phyloP scores from a whole-genome alignment of 2,113 vertebrate species.

The Gadus chalcogrammus region DNA sequence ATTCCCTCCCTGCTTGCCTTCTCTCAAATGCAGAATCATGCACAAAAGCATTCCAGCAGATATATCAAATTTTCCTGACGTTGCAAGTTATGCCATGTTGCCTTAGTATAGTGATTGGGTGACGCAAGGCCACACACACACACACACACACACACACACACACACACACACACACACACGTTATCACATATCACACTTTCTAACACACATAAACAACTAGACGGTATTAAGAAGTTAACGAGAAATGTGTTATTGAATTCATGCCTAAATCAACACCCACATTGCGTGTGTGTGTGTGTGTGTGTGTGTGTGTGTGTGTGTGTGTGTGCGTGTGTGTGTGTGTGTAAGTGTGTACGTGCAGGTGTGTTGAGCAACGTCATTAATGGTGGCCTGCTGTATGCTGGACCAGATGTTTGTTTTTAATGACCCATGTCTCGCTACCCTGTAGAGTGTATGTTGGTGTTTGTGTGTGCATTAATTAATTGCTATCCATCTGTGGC shows the following conservation, averaged over 20 bases:
- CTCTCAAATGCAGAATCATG: too few relatives aligned
- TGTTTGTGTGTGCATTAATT: conserved; percentile 8
- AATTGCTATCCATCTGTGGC: conserved; percentile 43
- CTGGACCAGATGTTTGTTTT: conserved; percentile 54
- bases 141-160: background rate
- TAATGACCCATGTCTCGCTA: conserved; percentile 51
- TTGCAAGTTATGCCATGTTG: too few relatives aligned
- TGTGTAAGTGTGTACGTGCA: background rate
- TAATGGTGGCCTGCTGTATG: conserved; percentile 19
- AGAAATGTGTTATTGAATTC: too few relatives aligned
- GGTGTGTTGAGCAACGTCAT: conserved; percentile 11
- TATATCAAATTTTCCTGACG: too few relatives aligned
- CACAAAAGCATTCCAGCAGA: too few relatives aligned
- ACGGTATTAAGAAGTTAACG: too few relatives aligned
- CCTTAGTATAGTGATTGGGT: too few relatives aligned
- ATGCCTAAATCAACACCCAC: too few relatives aligned
- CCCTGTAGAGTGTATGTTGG: conserved; percentile 16
- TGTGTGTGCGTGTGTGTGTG: background rate
- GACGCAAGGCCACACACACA: background rate
- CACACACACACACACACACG: conserved; percentile 1
- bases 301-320: conserved; percentile 1
- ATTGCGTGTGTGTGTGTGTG: background rate
- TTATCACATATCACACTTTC: background rate
- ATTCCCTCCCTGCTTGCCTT: too few relatives aligned
- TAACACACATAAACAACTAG: too few relatives aligned